These are phyloP conservation scores for Amphipyra berbera DNA, from an alignment of 2,888 invertebrate genomes.

Conservation along the genomic window DNA sequence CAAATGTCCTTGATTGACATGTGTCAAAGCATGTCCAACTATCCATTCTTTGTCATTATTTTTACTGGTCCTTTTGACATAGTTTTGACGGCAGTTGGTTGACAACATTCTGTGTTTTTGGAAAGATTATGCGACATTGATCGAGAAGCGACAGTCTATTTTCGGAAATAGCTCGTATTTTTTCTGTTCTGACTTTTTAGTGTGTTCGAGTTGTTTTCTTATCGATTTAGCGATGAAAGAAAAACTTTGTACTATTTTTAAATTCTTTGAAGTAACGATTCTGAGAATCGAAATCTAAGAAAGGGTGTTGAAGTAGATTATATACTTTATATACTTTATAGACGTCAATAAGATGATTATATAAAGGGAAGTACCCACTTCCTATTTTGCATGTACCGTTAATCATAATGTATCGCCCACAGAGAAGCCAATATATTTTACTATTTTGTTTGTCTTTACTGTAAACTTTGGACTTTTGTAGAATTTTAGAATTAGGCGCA, in stretches of 20 bases:
- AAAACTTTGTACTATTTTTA: not conserved
- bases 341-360: no score
- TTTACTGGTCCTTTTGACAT: conserved; percentile 1
- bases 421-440: no score
- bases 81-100: not conserved
- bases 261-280: not conserved
- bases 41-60: conserved; percentile 1
- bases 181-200: not conserved
- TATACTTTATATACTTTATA: no score
- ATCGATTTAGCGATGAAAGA: not conserved
- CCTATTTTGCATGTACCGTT: no score
- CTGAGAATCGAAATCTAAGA: not conserved
- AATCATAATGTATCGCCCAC: no score
- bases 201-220: not conserved
- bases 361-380: no score
- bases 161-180: conserved; percentile 1
- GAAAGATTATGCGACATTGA: not conserved
- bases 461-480: no score
- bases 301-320: not conserved
- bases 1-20: conserved; percentile 15
- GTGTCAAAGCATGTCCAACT: conserved; percentile 4
- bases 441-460: no score
- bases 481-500: no score
- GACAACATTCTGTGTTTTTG: conserved; percentile 5
- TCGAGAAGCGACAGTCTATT: conserved; percentile 1